Evolutionary conservation across 2,797 vertebrate species (phyloP).

Genomic region (Geotrypetes seraphini): DNA sequence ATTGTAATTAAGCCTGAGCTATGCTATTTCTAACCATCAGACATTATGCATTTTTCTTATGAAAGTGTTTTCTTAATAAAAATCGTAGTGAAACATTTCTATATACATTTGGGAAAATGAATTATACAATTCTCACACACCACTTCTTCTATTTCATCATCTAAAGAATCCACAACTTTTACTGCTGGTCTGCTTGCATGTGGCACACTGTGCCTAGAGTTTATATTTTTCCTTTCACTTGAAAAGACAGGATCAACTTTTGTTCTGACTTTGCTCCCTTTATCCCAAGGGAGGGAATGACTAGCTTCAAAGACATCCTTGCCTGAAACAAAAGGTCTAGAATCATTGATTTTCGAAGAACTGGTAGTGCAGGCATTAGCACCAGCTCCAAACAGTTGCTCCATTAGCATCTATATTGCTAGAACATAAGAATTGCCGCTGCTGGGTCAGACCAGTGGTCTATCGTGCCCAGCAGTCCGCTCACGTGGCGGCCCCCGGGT

Average conservation of each 20-base stretch:
- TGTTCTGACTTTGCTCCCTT: conserved; percentile 28
- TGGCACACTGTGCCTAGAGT: conserved; percentile 47
- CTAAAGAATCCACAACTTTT: conserved; percentile 64
- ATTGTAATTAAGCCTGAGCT: no score
- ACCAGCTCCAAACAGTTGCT: conserved; percentile 84
- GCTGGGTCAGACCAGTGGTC: no score
- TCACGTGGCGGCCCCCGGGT: no score
- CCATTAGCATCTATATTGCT: conserved; percentile 62
- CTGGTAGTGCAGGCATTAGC: conserved; percentile 17
- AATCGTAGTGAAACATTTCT: conserved; percentile 34
- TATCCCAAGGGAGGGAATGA: conserved; percentile 19
- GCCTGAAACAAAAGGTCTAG: conserved; percentile 27
- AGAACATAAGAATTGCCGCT: no score
- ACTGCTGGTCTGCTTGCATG: conserved; percentile 51
- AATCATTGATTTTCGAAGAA: conserved; percentile 42
- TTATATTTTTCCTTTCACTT: conserved; percentile 40
- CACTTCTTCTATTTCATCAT: conserved; percentile 89
- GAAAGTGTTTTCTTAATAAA: no score
- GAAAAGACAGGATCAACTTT: conserved; percentile 41
- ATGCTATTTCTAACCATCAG: no score
- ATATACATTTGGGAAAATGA: conserved; percentile 21
- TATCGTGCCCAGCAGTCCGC: no score
- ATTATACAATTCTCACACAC: conserved; percentile 44
- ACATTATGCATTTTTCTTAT: no score
- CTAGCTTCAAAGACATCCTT: conserved; percentile 22